Conservation (phyloP, 2,797 vertebrate species). For the Myotis daubentonii region DNA sequence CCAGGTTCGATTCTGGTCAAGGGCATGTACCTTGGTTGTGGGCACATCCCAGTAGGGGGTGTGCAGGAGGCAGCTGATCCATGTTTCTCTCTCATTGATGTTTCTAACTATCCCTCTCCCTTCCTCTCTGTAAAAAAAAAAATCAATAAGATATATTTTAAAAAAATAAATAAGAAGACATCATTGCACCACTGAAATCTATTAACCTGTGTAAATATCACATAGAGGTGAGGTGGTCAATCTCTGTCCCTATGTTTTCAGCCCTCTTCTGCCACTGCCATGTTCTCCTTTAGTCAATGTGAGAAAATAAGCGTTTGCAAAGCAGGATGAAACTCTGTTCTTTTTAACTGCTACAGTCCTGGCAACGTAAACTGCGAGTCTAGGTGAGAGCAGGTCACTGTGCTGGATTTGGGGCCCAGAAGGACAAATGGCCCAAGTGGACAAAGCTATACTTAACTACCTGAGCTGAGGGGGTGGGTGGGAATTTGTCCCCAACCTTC, state of each 20-base stretch:
- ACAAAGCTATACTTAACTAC: no score
- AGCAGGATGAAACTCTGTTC: background rate
- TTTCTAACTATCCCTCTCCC: no score
- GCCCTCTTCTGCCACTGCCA: accelerated
- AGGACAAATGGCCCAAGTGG: background rate
- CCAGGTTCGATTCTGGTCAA: no score
- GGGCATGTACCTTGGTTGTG: no score
- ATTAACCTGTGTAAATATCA: background rate
- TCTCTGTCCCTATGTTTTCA: background rate
- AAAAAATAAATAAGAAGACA: no score
- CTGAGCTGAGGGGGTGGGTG: background rate
- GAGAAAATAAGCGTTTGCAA: background rate
- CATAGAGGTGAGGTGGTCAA: background rate
- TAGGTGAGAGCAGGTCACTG: background rate
- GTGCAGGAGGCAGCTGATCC: no score
- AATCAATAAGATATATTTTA: no score
- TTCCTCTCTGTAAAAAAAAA: no score
- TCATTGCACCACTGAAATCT: background rate
- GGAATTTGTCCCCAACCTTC: background rate
- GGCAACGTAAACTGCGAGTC: background rate
- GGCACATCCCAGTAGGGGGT: no score
- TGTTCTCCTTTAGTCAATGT: background rate
- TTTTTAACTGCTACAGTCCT: background rate
- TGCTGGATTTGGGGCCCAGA: background rate
- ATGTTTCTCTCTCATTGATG: no score